Base-by-base conservation (phyloP, 2,888 invertebrate genomes). In the Oligia latruncula region DNA sequence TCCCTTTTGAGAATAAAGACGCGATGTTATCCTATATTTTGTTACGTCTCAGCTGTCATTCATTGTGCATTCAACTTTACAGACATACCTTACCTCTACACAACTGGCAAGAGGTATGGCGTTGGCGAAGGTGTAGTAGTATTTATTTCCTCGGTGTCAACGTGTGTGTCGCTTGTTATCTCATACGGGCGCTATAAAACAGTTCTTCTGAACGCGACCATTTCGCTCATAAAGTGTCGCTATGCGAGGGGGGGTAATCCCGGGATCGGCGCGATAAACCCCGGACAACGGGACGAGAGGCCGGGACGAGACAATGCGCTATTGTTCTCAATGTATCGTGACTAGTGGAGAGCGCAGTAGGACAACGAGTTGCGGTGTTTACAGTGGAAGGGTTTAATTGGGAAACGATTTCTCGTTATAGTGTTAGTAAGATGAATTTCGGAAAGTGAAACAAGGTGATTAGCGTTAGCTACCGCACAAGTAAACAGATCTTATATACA, bases 241-340 rank as follows among this genome's bases (percentile, higher is more conserved):
- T 71, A 81, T 87, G 85, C 52, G 77, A 87, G 78, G 84, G 74
- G 72, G 84, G 74, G 87, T 88, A 85, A 85, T 85, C 87, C 85
- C 78, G 83, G 88, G 78, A 85, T 90, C 82, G 82, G 71, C 80
- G 78, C 76, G 83, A 89, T 90, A 90, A 89, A 82, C 82, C 87
- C 85, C 83, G 87, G 85, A 84, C 82, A 81, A 82, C 87, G 90
- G 87, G 85, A 83, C 79, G 75, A 83, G 78, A 65, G 82, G 70
- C 80, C 78, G 80, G 72, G 72, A 71, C 78, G 76, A 84, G 78
- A 89, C 89, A 89, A 89, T 89, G 88, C 85, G 74, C 89, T 79
- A 90, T 89, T 89, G 90, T 89, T 87, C 83, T 82, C 78, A 13
- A 43, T 74, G 81, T 88, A 75, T 83, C 70, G 71, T 43, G 72